phyloP scores from a whole-genome alignment of 1,140 invertebrate genomes.

The Drosophila athabasca region DNA sequence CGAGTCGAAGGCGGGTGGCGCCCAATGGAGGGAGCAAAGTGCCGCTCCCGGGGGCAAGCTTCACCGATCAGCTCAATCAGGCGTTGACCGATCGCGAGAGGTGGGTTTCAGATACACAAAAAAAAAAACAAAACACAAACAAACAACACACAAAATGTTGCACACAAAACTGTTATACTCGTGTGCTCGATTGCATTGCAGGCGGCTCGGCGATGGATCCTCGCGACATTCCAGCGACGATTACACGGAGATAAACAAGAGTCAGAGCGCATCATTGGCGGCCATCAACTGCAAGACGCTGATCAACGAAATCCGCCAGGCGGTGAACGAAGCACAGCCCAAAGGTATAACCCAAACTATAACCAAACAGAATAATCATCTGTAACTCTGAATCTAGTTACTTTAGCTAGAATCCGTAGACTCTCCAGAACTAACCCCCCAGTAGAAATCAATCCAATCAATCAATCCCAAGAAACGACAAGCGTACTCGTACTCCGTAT shows the following conservation, averaged over 20 bases:
- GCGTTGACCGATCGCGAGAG: constrained; percentile 90
- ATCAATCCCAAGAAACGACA: background rate
- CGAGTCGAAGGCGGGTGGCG: constrained; percentile 75
- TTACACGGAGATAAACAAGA: constrained; percentile 86
- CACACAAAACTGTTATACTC: constrained; percentile 36
- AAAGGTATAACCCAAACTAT: constrained; percentile 86
- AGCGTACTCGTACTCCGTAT: background rate
- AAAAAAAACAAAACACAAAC: background rate
- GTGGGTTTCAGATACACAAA: constrained; percentile 77
- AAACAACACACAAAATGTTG: constrained; percentile 24
- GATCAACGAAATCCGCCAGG: constrained; percentile 92
- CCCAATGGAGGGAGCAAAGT: constrained; percentile 78
- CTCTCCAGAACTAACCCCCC: constrained; percentile 15
- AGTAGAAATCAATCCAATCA: constrained; percentile 8
- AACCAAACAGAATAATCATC: constrained; percentile 25
- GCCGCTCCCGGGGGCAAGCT: constrained; percentile 86
- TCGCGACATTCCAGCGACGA: constrained; percentile 87
- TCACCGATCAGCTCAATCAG: constrained; percentile 93
- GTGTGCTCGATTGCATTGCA: constrained; percentile 55
- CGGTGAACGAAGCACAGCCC: constrained; percentile 92
- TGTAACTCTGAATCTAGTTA: constrained; percentile 28
- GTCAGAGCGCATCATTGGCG: constrained; percentile 66
- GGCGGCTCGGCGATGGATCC: constrained; percentile 84
- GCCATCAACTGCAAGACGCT: constrained; percentile 88
- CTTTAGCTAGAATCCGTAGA: constrained; percentile 27